Evolutionary conservation across 2,888 invertebrate genomes (phyloP).

Genomic region (Petrolisthes manimaculis): DNA sequence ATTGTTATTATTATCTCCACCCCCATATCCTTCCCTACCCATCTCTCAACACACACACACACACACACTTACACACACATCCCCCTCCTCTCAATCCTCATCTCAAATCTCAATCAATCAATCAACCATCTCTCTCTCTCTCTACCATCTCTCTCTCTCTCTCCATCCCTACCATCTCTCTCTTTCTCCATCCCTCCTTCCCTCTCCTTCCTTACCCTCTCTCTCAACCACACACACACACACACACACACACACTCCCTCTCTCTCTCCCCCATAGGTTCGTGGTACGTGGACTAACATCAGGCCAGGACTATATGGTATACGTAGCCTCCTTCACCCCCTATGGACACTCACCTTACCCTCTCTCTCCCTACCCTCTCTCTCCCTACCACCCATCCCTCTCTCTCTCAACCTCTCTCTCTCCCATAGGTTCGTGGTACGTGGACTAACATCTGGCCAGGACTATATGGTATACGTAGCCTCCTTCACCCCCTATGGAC

Average conservation of each 20-base stretch:
- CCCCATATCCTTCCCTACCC: not conserved
- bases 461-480: too few species aligned
- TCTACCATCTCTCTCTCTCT: too few species aligned
- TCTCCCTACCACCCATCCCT: not conserved
- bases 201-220: not conserved
- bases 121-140: too few species aligned
- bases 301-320: not conserved
- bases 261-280: not conserved
- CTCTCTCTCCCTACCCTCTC: conserved; percentile 4
- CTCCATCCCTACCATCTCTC: not conserved
- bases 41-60: not conserved
- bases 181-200: not conserved
- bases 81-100: too few species aligned
- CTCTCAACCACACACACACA: too few species aligned
- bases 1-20: not conserved
- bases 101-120: too few species aligned
- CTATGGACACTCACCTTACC: not conserved
- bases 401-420: not conserved
- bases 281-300: not conserved
- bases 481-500: too few species aligned
- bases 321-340: not conserved
- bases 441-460: too few species aligned
- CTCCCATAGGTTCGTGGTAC: not conserved
- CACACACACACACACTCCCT: too few species aligned
- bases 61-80: conserved; percentile 11